Base-by-base conservation (phyloP, 1,140 invertebrate genomes). In the Medauroidea extradentata region DNA sequence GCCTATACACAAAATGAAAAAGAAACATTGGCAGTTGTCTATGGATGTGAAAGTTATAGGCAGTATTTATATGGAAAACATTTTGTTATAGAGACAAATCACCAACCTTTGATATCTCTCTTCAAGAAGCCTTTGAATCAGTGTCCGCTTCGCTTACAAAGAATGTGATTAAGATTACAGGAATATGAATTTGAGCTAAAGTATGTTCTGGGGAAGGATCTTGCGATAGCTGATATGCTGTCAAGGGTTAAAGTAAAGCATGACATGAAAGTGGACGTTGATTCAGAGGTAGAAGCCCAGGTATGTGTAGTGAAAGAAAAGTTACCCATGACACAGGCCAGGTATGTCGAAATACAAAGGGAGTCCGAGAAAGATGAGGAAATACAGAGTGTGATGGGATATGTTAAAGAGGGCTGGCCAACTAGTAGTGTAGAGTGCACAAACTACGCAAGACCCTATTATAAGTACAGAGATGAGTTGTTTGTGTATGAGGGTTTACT, bases 61-160 rank as follows among this genome's bases (percentile, higher is more conserved):
- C 29, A 34, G 11, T 34, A 34, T 34, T 4, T 34, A 11, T 70
- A 66, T 67, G 72, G 70, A 14, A 62, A 57, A 42, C 56, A 62
- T 53, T 59, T 72, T 19, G 59, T 69, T 5, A 66, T 74, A 7
- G 67, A 78, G 65, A 72, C n/a, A 16, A 75, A 77, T 61, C 75
- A 78, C 62, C 72, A 74, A 58, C 72, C 74, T 4, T 59, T 77
- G 19, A 59, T 67, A 13, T 52, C 51, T 34, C 69, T 78, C 27
- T 73, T 75, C 24, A 70, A 70, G 29, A 77, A 78, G 63, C 59
- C 69, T n/a, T 43, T 79, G 25, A 59, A 69, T 23, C 66, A 70
- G 57, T 66, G 69, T 41, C 71, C 75, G 23, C 60, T 63, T 3
- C 56, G 72, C 59, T 53, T 77, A 16, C 75, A 57, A 61, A n/a